Evolutionary conservation across 37 sponge, comb jelly and placozoan species (phyloP).

Genomic region (Corticium candelabrum): DNA sequence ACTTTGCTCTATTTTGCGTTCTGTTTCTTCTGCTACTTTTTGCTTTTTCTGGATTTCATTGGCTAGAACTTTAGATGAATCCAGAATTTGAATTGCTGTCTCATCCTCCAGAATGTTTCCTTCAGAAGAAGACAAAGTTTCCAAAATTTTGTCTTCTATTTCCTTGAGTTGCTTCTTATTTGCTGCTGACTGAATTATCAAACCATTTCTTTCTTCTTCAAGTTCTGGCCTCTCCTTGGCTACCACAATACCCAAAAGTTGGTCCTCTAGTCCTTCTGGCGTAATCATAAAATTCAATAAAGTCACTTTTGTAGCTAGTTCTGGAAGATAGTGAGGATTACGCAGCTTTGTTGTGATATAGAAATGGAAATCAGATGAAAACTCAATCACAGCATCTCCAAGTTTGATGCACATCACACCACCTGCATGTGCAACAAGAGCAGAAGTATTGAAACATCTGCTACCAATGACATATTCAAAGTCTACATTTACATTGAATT

Average conservation of each 20-base stretch:
- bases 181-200: conserved; percentile 87
- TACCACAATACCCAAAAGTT: conserved; percentile 94
- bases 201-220: conserved; percentile 92
- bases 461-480: too few relatives aligned
- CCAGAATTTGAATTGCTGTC: conserved; percentile 86
- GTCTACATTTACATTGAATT: too few relatives aligned
- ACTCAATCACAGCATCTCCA: conserved; percentile 92
- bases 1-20: conserved; percentile 92
- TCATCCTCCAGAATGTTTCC: conserved; percentile 99
- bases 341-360: conserved; percentile 97
- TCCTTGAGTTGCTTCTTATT: conserved; percentile 99
- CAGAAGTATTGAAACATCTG: too few relatives aligned
- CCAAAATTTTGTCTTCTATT: conserved; percentile 98
- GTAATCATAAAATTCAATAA: conserved; percentile 99
- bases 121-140: conserved; percentile 94
- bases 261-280: conserved; percentile 96
- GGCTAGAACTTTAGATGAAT: conserved; percentile 67
- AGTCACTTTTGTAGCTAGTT: conserved; percentile 83
- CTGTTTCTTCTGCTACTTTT: conserved; percentile 94
- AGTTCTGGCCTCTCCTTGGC: conserved; percentile 98
- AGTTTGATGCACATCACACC: conserved; percentile 94
- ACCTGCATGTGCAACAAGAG: conserved; percentile 24
- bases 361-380: conserved; percentile 87
- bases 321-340: conserved; percentile 99
- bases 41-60: conserved; percentile 10